Conservation (phyloP, 35 echinoderm and acorn worm genomes). For the Ptychodera flava region DNA sequence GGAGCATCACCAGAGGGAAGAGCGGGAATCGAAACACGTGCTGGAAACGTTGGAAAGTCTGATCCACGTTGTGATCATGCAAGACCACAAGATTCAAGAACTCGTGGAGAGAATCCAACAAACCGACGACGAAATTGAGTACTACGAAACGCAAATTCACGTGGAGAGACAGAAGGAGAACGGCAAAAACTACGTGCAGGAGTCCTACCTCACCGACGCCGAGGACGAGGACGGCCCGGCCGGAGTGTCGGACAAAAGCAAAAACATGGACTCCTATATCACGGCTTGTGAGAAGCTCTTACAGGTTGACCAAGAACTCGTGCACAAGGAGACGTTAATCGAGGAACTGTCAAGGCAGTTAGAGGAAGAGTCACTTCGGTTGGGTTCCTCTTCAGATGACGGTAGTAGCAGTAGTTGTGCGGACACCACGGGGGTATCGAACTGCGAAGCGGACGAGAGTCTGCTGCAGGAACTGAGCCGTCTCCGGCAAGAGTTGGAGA, state of each 20-base stretch:
- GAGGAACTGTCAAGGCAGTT: not conserved
- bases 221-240: not conserved
- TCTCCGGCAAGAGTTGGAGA: constrained; percentile 25
- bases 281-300: constrained; percentile 11
- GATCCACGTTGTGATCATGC: constrained; percentile 35
- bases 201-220: constrained; percentile 35
- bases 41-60: constrained; percentile 18
- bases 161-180: constrained; percentile 42
- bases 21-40: not conserved
- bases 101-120: constrained; percentile 38
- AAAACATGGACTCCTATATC: constrained; percentile 22
- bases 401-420: not conserved
- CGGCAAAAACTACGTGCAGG: constrained; percentile 73
- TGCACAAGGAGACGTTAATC: constrained; percentile 4
- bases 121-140: constrained; percentile 72
- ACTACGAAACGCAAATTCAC: constrained; percentile 67
- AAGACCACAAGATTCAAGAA: constrained; percentile 50
- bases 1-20: constrained; percentile 5
- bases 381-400: not conserved
- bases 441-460: constrained; percentile 10
- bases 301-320: constrained; percentile 21
- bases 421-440: not conserved
- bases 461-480: constrained; percentile 18
- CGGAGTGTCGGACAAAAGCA: not conserved
- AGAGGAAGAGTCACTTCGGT: not conserved